These are phyloP conservation scores for Rhabdophis nuchalis DNA, from an alignment of 2,797 vertebrate species.

Conservation along the genomic window DNA sequence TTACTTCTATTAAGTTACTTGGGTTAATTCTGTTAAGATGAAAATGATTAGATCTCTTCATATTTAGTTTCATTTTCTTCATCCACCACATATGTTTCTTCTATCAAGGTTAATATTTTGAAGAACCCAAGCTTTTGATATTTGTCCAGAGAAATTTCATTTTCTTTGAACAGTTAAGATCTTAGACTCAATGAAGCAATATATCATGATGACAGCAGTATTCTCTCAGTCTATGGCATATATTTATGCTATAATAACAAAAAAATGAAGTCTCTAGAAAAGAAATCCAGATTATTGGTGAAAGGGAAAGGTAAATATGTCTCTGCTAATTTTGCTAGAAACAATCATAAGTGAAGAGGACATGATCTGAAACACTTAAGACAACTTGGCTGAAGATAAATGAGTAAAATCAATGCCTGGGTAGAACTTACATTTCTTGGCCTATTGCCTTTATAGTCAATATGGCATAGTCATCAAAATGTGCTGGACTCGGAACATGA, in stretches of 20 bases:
- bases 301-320: background rate
- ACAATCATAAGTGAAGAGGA: background rate
- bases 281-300: background rate
- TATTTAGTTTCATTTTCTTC: background rate
- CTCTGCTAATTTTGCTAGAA: background rate
- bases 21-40: background rate
- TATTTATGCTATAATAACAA: conserved; percentile 1
- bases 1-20: background rate
- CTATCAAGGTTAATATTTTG: background rate
- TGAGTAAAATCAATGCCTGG: background rate
- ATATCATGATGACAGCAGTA: background rate
- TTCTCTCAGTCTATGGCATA: background rate
- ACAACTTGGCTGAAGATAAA: background rate
- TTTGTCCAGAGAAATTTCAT: conserved; percentile 1
- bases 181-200: conserved; percentile 1
- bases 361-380: background rate
- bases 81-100: background rate
- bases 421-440: background rate
- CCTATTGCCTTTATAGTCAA: background rate
- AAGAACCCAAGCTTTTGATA: background rate
- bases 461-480: background rate
- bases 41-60: background rate
- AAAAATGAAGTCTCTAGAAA: background rate
- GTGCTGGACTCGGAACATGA: background rate
- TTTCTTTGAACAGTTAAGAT: conserved; percentile 27